These are phyloP conservation scores for Pseudonaja textilis DNA, from an alignment of 2,113 vertebrate genomes.

Conservation along the genomic window DNA sequence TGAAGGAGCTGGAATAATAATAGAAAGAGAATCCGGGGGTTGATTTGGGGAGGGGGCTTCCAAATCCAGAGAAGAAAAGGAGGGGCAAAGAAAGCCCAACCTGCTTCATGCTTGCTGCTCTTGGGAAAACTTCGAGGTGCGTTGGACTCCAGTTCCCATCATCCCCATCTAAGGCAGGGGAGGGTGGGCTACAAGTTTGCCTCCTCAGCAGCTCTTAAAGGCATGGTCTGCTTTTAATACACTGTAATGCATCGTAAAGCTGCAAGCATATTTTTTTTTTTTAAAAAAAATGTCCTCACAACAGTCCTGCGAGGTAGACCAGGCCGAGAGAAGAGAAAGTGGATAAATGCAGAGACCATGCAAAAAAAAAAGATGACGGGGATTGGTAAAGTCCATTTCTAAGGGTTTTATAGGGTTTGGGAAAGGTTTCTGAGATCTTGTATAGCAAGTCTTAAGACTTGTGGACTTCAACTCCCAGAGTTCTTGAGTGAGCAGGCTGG, in stretches of 20 bases:
- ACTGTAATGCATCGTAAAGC: not conserved
- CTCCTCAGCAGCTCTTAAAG: not conserved
- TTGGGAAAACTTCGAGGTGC: not conserved
- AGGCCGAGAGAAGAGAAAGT: not conserved
- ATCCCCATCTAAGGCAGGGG: not conserved
- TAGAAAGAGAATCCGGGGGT: not conserved
- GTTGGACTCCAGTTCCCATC: not conserved
- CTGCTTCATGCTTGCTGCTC: not conserved
- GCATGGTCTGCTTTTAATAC: not conserved
- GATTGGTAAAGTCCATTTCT: not conserved
- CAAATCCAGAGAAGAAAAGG: not conserved
- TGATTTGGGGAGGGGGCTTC: not conserved
- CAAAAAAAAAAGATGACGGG: not conserved
- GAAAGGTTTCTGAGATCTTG: not conserved
- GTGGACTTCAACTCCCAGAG: not conserved
- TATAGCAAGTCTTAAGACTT: too few relatives aligned
- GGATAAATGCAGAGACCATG: not conserved
- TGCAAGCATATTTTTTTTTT: too few relatives aligned
- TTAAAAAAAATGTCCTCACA: too few relatives aligned
- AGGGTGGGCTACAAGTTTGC: not conserved
- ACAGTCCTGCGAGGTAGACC: not conserved
- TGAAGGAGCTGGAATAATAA: not conserved
- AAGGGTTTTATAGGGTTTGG: not conserved
- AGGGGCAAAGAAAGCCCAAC: not conserved
- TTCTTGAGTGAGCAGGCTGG: not conserved